phyloP scores from a whole-genome alignment of 2,113 vertebrate species.

The Phalacrocorax pelagicus region DNA sequence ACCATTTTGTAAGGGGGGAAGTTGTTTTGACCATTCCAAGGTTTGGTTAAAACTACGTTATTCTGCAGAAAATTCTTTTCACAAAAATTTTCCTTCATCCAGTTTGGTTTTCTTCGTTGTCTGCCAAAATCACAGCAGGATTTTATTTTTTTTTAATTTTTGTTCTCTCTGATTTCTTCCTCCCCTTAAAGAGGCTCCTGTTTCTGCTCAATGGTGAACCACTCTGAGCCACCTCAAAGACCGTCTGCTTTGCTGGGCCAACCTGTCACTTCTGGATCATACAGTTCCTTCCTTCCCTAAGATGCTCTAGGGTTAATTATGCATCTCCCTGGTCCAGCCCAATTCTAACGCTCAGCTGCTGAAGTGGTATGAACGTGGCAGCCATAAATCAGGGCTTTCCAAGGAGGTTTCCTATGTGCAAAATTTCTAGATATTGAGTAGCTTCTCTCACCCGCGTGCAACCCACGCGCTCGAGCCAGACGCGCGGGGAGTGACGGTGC shows the following conservation, averaged over 20 bases:
- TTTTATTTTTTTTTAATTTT: not conserved
- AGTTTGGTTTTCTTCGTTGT: not conserved
- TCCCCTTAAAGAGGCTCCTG: not conserved
- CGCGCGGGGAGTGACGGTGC: fast-evolving
- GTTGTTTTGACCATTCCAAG: not conserved
- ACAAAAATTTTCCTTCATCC: not conserved
- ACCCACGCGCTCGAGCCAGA: not conserved
- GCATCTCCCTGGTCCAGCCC: not conserved
- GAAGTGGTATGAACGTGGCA: not conserved
- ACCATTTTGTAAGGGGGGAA: not conserved
- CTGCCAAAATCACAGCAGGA: not conserved
- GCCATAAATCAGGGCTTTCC: not conserved
- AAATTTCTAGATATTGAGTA: not conserved
- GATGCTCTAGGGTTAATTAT: not conserved
- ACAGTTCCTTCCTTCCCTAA: not conserved
- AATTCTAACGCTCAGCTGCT: not conserved
- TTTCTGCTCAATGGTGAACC: not conserved
- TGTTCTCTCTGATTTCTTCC: not conserved
- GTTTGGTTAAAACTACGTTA: not conserved
- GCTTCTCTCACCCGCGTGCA: not conserved
- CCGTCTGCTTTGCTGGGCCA: not conserved
- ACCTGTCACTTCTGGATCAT: not conserved
- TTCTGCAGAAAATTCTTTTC: not conserved
- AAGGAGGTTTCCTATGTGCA: not conserved
- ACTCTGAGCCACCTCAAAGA: not conserved